Conservation (phyloP, 2,888 invertebrate genomes). For the Eulithis testata region DNA sequence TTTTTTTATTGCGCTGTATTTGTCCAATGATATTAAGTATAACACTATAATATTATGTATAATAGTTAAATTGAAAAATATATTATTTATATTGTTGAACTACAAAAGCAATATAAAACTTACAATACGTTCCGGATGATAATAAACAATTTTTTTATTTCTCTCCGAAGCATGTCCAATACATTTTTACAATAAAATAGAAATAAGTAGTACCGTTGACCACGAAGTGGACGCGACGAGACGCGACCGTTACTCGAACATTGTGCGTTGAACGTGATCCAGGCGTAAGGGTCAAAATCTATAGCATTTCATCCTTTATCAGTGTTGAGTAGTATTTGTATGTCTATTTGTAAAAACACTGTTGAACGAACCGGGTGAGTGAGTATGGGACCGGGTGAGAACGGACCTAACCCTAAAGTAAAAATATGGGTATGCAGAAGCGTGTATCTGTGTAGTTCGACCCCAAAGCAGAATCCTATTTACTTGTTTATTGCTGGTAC, state of each 20-base stretch:
- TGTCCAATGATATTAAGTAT: not conserved
- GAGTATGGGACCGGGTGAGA: too few relatives aligned
- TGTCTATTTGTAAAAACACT: not conserved
- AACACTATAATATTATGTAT: too few relatives aligned
- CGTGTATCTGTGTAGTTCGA: constrained; percentile 1
- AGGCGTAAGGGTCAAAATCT: constrained; percentile 14
- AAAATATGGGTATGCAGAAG: too few relatives aligned
- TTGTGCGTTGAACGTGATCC: constrained; percentile 72
- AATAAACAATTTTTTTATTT: constrained; percentile 67
- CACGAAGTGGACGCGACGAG: constrained; percentile 60
- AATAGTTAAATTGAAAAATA: not conserved
- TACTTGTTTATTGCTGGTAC: constrained; percentile 59
- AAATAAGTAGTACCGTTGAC: constrained; percentile 69
- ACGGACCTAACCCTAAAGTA: too few relatives aligned
- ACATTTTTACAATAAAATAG: constrained; percentile 67
- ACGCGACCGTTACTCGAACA: constrained; percentile 67
- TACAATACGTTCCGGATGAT: constrained; percentile 55
- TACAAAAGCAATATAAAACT: constrained; percentile 53
- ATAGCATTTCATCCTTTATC: constrained; percentile 11
- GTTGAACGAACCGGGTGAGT: too few relatives aligned
- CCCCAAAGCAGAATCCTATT: constrained; percentile 51
- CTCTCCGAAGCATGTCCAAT: constrained; percentile 54
- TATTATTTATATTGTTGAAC: constrained; percentile 5
- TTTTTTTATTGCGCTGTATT: too few relatives aligned
- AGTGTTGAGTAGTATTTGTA: not conserved